These are phyloP conservation scores for Callipepla californica DNA, from an alignment of 2,113 vertebrate genomes.

Conservation along the genomic window DNA sequence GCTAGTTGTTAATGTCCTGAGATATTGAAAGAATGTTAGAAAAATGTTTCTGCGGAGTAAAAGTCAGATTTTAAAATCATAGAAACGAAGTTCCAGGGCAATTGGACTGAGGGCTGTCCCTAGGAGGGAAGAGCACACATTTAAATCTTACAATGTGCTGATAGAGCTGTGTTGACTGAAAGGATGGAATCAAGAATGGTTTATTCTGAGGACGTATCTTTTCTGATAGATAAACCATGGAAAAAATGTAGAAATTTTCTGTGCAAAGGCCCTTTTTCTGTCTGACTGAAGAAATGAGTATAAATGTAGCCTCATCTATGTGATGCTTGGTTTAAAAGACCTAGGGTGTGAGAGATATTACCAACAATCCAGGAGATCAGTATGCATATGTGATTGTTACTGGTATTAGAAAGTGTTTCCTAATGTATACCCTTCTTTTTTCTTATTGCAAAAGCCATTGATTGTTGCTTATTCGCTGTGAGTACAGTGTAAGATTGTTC, in stretches of 20 bases:
- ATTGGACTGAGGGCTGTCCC: rapidly evolving
- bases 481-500: too few species aligned
- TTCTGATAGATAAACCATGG: not conserved
- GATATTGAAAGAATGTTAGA: not conserved
- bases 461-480: not conserved
- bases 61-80: not conserved
- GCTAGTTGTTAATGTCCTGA: not conserved
- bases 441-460: not conserved
- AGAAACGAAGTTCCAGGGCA: not conserved
- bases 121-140: rapidly evolving
- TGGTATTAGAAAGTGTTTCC: not conserved
- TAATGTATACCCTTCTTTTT: not conserved
- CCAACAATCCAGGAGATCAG: not conserved
- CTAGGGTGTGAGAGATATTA: not conserved
- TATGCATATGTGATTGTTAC: not conserved
- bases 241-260: not conserved
- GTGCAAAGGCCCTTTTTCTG: not conserved
- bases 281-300: not conserved
- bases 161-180: not conserved
- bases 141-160: too few species aligned
- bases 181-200: not conserved
- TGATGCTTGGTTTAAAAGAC: not conserved
- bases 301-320: not conserved
- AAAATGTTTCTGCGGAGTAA: not conserved
- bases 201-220: rapidly evolving